A percentile compares a stretch with the other conserved stretches of the same genome.
Evolutionary conservation across 2,797 vertebrate genomes (phyloP).

Genomic region (Sebastolobus alascanus): DNA sequence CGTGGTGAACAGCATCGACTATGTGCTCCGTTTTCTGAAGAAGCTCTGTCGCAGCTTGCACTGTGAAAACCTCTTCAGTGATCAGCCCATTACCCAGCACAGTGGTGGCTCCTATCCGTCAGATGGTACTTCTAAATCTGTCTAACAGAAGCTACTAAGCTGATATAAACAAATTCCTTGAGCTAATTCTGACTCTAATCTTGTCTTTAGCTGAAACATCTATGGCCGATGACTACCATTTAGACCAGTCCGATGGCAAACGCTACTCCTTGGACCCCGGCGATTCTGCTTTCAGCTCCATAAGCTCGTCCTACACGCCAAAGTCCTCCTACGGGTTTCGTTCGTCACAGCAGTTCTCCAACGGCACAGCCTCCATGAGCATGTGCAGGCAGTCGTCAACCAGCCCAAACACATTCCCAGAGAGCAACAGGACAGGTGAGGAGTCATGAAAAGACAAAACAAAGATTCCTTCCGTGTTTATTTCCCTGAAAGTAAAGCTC

Average conservation of each 20-base stretch:
- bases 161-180: not conserved
- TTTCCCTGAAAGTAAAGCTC: not conserved
- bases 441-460: not conserved
- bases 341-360: constrained; percentile 78
- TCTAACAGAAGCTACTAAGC: not conserved
- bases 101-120: constrained; percentile 78
- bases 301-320: constrained; percentile 82
- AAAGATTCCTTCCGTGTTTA: not conserved
- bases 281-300: constrained; percentile 85
- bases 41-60: constrained; percentile 95
- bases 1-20: constrained; percentile 96
- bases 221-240: constrained; percentile 87
- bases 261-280: constrained; percentile 85
- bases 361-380: constrained; percentile 75
- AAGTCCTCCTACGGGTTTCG: constrained; percentile 84
- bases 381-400: constrained; percentile 86
- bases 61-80: constrained; percentile 98
- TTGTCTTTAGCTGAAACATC: constrained; percentile 83
- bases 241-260: constrained; percentile 82
- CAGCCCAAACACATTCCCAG: constrained; percentile 85
- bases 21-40: constrained; percentile 96
- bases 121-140: constrained; percentile 69
- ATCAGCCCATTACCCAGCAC: constrained; percentile 91
- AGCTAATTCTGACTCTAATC: not conserved
- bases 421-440: constrained; percentile 91